Base-by-base conservation (phyloP, 2,797 vertebrate genomes). In the Acipenser ruthenus region DNA sequence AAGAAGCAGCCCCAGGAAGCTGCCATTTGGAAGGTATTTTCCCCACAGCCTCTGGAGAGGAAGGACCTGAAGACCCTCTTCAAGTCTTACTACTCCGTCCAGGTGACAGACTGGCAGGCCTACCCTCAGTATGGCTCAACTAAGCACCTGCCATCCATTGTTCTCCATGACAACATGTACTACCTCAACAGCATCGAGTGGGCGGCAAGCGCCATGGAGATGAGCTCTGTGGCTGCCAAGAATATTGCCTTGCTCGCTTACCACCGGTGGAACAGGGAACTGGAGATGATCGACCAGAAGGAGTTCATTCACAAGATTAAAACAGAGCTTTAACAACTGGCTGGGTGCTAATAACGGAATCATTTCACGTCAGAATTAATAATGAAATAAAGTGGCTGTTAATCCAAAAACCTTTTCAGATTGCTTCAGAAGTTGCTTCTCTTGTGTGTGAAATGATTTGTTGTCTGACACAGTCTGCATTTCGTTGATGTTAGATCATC, bases 271-370 rank as follows among this genome's bases (percentile, higher is more conserved):
- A 92, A 91, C 77, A 86, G 91, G 67, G 92, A 96, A 64, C 80
- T 89, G 2, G 95, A 97, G 73, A 96, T 95, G 89, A 93, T 99
- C 23, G 95, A 99, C 84, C 97, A 97, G 79, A 95, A 88, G 76
- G 97, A 99, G 73, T 87, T 99, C 74, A 93, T 98, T 88, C 97
- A 98, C 84, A 94, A 94, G 79, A 92, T 99, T 76, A 99, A 99
- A 83, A 98, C 94, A 0, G 97, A 99, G 73, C 87, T 99, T 77
- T 99, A 89, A 97, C 72, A 37, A 2, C 23, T 37, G 23, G 23
- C 23, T 37, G 4, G 23, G 23, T 37, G 23, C 23, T 37, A 37
- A 37, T 37, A 37, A 37, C 23, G 2, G 23, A 37, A 37, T 37
- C 23, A 4, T 4, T 37, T 37, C 23, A 37, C 4, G 23, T 37